These are phyloP conservation scores for Lithobius niger DNA, from an alignment of 1,140 invertebrate species.

Conservation along the genomic window DNA sequence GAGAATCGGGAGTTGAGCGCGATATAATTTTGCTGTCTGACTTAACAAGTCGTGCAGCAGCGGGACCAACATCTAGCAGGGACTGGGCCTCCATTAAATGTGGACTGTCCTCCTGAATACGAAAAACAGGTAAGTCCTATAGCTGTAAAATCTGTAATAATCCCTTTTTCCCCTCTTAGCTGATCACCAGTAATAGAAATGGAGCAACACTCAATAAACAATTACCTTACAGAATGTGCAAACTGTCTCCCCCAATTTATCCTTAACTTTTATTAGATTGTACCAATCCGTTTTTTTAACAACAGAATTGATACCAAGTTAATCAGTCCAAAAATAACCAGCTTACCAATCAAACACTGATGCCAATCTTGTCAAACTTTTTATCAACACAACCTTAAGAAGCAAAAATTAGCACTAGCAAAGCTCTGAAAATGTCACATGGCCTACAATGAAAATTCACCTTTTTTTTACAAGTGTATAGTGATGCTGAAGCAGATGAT, in stretches of 20 bases:
- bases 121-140: background rate
- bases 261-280: background rate
- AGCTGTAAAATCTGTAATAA: background rate
- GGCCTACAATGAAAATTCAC: no score
- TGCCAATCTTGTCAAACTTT: no score
- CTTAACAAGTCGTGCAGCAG: constrained; percentile 3
- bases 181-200: background rate
- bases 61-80: constrained; percentile 8
- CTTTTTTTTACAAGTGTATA: no score
- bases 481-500: no score
- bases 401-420: no score
- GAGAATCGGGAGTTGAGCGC: constrained; percentile 19
- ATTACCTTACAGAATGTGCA: background rate
- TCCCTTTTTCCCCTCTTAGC: background rate
- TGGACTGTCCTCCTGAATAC: constrained; percentile 1
- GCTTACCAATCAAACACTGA: no score
- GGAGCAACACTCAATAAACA: background rate
- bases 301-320: no score
- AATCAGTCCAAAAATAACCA: no score
- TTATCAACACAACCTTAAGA: no score
- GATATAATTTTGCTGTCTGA: constrained; percentile 13
- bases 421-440: no score
- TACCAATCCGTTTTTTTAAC: background rate
- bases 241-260: background rate
- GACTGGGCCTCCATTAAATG: constrained; percentile 14